Conservation (phyloP, 2,113 vertebrate species). For the Triplophysa tibetana region DNA sequence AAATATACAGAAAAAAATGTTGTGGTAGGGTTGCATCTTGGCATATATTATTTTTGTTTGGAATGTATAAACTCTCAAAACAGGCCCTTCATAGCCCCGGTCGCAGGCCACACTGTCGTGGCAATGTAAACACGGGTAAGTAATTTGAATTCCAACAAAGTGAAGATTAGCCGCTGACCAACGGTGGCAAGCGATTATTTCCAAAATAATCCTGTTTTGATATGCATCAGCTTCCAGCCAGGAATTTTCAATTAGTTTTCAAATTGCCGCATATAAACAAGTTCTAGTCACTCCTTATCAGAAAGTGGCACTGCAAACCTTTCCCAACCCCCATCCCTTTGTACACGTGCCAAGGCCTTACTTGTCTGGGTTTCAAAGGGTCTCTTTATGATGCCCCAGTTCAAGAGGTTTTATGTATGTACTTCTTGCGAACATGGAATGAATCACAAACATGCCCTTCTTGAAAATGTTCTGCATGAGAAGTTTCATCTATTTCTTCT, state of each 20-base stretch:
- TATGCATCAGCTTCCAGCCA: slow-evolving; percentile 81
- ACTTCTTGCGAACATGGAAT: slow-evolving; percentile 78
- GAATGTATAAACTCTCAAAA: neutral
- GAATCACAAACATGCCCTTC: slow-evolving; percentile 67
- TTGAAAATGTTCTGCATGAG: slow-evolving; percentile 81
- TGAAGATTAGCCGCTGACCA: slow-evolving; percentile 80
- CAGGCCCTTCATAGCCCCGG: slow-evolving; percentile 67
- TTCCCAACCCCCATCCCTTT: slow-evolving; percentile 24
- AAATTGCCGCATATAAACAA: slow-evolving; percentile 82
- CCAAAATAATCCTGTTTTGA: slow-evolving; percentile 84
- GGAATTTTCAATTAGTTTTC: slow-evolving; percentile 84
- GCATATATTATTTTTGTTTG: slow-evolving; percentile 64
- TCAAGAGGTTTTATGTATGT: slow-evolving; percentile 70
- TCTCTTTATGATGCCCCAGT: slow-evolving; percentile 73
- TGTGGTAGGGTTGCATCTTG: slow-evolving; percentile 59
- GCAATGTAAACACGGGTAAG: slow-evolving; percentile 79
- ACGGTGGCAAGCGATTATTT: slow-evolving; percentile 80
- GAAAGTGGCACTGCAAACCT: slow-evolving; percentile 55
- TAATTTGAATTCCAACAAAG: slow-evolving; percentile 85
- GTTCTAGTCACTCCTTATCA: slow-evolving; percentile 81
- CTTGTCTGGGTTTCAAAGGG: slow-evolving; percentile 79
- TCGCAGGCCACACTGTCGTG: slow-evolving; percentile 73
- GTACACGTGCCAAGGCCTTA: slow-evolving; percentile 52
- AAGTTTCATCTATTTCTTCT: slow-evolving; percentile 72
- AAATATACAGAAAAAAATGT: slow-evolving; percentile 64